Base-by-base conservation (phyloP, 2,888 invertebrate genomes). In the Lapara coniferarum region DNA sequence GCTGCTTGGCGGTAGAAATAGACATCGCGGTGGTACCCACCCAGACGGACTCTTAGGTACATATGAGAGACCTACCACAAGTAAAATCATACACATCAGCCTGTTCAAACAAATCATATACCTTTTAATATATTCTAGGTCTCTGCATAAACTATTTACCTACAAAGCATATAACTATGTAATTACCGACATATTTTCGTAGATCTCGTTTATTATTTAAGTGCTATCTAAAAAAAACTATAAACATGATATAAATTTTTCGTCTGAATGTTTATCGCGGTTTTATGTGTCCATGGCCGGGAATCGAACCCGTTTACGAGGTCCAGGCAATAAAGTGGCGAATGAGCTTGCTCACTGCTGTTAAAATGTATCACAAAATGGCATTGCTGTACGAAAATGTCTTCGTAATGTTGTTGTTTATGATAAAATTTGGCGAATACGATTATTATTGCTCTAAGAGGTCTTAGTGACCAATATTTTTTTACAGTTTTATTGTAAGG, bases 241-340 rank as follows among this genome's bases (percentile, higher is more conserved):
- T 84, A 84, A 84, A 84, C 79, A 81, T 77, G 76, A 80, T 81
- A 83, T 83, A 78, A 81, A 82, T 84, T 81, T 83, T 82, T 81
- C 77, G 80, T 80, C 80, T 80, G 75, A 79, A 81, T 81, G 79
- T 87, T 88, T 87, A 89, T 87, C 78, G 81, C 73, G 72, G 73
- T 83, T 89, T 89, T 88, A 89, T 82, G 82, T 77, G 84, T 86
- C 82, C 83, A 80, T 83, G 77, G 85, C 78, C 80, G 80, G 77
- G 85, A 87, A 85, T 88, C 87, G 85, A 85, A 89, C 83, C 79
- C 78, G 83, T 84, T 89, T 89, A 90, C 85, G 88, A 88, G 82
- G 81, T 80, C 77, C 78, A 70, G 74, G 85, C 79, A 81, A 82
- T 89, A 89, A 89, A 89, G 81, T 80, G 78, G 78, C 74, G 78